A percentile compares a stretch with the other conserved stretches of the same genome.
phyloP scores from a whole-genome alignment of 2,888 invertebrate genomes.

The Luperina testacea region DNA sequence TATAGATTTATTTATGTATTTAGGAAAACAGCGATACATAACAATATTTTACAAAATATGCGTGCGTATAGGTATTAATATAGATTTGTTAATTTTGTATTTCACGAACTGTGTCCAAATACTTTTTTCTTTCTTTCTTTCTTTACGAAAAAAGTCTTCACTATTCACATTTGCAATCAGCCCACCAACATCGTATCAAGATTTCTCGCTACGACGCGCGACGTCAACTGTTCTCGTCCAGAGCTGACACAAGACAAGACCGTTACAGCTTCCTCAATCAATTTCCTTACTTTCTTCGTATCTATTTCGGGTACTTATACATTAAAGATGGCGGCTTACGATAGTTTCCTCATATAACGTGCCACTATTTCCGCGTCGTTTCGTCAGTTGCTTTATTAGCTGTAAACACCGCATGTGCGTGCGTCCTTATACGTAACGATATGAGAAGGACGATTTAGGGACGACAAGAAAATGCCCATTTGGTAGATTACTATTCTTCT shows the following conservation, averaged over 20 bases:
- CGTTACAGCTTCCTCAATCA: neutral
- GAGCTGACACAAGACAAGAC: neutral
- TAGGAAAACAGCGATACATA: too few species aligned
- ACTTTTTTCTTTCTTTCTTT: too few species aligned
- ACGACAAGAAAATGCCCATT: neutral
- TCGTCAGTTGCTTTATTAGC: conserved; percentile 36
- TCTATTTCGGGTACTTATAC: conserved; percentile 10
- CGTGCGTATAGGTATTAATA: too few species aligned
- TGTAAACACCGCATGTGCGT: conserved; percentile 18
- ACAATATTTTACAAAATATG: too few species aligned
- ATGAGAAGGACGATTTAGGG: neutral
- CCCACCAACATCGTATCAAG: neutral
- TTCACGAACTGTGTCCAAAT: too few species aligned
- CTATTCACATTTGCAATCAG: neutral
- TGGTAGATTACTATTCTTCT: neutral
- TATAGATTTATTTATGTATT: too few species aligned
- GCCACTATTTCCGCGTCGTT: conserved; percentile 17
- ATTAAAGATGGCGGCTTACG: conserved; percentile 11
- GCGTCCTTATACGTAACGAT: neutral
- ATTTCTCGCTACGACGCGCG: neutral
- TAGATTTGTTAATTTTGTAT: too few species aligned
- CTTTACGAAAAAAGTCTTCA: neutral
- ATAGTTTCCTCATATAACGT: conserved; percentile 29
- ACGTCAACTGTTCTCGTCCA: neutral
- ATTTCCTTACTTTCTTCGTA: neutral